These are phyloP conservation scores for Polyergus mexicanus DNA, from an alignment of 1,140 invertebrate genomes.

Conservation along the genomic window DNA sequence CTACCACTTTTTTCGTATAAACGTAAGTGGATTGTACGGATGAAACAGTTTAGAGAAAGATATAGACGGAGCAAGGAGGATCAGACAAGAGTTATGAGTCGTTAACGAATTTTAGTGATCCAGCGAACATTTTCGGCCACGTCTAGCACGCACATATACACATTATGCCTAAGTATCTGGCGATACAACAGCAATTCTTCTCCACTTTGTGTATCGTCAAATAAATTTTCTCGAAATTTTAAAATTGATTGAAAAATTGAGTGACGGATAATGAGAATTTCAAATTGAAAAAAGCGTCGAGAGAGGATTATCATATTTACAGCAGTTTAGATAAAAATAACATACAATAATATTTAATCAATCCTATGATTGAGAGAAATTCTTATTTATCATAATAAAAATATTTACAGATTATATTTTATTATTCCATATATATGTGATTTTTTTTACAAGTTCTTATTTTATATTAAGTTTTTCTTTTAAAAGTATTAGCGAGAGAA, in stretches of 20 bases:
- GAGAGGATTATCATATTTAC: neutral
- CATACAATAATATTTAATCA: too few relatives aligned
- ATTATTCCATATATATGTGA: neutral
- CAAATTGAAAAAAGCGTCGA: neutral
- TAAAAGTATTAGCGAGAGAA: neutral
- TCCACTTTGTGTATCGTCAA: neutral
- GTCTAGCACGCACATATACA: neutral
- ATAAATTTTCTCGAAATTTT: constrained; percentile 2
- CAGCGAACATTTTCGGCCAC: constrained; percentile 44
- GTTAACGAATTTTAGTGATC: constrained; percentile 57
- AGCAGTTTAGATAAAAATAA: too few relatives aligned
- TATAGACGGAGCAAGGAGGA: constrained; percentile 10
- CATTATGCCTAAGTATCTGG: constrained; percentile 15
- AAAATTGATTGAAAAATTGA: neutral
- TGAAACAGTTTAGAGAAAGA: neutral
- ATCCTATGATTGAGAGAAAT: too few relatives aligned
- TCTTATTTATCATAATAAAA: neutral
- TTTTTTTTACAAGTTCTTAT: constrained; percentile 17
- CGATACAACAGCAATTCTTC: neutral
- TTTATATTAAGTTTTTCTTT: neutral
- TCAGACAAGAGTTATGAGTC: constrained; percentile 62
- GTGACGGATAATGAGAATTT: neutral
- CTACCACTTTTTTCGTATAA: constrained; percentile 54
- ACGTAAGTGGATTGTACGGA: constrained; percentile 35
- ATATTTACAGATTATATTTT: neutral